Percentiles rank a stretch among this genome's conserved stretches.
Conservation (phyloP, 2,113 vertebrate genomes). For the Siniperca knerii region DNA sequence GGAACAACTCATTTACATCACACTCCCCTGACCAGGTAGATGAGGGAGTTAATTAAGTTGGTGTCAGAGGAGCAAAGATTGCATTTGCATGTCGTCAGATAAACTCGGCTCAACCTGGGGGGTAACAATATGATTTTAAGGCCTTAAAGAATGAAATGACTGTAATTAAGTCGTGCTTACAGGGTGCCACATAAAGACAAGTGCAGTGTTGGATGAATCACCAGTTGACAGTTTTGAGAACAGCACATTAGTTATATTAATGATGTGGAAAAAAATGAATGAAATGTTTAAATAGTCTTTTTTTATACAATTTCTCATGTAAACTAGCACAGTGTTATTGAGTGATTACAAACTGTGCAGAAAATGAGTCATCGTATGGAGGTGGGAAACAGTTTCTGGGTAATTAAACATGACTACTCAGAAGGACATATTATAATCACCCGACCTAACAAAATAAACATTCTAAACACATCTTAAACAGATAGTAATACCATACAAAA, state of each 20-base stretch:
- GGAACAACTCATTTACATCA: slow-evolving; percentile 34
- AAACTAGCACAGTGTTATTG: too few relatives aligned
- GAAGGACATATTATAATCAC: too few relatives aligned
- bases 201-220: background rate
- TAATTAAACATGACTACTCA: too few relatives aligned
- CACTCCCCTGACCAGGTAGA: slow-evolving; percentile 25
- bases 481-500: too few relatives aligned
- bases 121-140: background rate
- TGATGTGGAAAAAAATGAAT: too few relatives aligned
- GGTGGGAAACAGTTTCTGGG: too few relatives aligned
- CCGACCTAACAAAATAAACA: too few relatives aligned
- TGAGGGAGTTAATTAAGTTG: slow-evolving; percentile 35
- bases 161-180: slow-evolving; percentile 15
- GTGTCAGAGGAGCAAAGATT: slow-evolving; percentile 25
- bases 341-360: too few relatives aligned
- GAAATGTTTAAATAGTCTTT: background rate
- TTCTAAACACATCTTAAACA: too few relatives aligned
- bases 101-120: slow-evolving; percentile 11
- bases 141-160: slow-evolving; percentile 9
- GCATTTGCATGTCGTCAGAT: slow-evolving; percentile 27
- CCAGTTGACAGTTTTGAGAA: background rate
- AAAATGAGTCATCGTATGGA: too few relatives aligned
- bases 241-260: slow-evolving; percentile 1
- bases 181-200: slow-evolving; percentile 2
- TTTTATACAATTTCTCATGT: too few relatives aligned